phyloP scores from a whole-genome alignment of 2,797 vertebrate species.

The Pogoniulus pusillus region DNA sequence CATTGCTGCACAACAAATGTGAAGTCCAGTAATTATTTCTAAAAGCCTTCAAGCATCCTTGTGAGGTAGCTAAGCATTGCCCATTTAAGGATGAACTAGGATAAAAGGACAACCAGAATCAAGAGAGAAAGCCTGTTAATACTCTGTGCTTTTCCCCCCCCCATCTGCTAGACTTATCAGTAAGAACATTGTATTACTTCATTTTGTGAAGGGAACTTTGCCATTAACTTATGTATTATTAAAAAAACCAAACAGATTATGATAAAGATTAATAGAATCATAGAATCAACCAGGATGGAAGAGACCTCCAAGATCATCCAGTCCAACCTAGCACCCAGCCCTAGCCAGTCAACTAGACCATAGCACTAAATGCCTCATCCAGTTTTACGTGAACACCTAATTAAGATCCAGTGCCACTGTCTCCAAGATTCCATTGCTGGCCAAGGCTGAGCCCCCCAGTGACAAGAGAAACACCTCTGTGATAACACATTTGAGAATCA shows the following conservation, averaged over 20 bases:
- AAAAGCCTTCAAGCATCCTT: conserved; percentile 48
- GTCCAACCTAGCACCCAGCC: no score
- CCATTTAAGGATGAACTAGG: background rate
- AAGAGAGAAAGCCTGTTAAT: conserved; percentile 3
- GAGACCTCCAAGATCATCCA: no score
- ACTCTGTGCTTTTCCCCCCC: background rate
- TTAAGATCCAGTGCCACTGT: background rate
- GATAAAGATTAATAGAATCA: background rate
- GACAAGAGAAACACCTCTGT: background rate
- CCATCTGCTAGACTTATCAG: background rate
- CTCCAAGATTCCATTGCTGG: background rate
- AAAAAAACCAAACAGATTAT: background rate
- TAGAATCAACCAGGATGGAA: no score
- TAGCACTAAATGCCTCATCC: no score
- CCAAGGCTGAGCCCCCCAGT: background rate
- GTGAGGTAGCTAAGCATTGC: background rate
- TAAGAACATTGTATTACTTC: background rate
- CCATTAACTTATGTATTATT: background rate
- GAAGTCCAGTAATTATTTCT: conserved; percentile 47
- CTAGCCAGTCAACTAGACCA: no score
- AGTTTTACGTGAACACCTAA: no score
- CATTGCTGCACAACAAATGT: conserved; percentile 34
- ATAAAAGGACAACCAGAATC: conserved; percentile 16
- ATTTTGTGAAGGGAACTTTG: background rate
- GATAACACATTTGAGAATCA: background rate